Conservation (phyloP, 1,140 invertebrate species). For the Macrotrachela quadricornifera region DNA sequence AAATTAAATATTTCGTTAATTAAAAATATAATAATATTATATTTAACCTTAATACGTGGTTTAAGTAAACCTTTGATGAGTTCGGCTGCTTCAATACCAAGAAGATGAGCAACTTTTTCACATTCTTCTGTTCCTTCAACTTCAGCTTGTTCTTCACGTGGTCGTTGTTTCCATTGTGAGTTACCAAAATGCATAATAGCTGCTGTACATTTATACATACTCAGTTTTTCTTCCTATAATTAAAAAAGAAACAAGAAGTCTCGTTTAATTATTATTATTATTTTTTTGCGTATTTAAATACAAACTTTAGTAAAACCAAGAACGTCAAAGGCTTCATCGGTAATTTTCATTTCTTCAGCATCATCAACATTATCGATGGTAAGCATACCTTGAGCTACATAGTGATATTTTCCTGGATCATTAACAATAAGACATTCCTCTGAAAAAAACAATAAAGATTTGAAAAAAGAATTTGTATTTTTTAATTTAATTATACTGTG, state of each 20-base stretch:
- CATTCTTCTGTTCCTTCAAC: constrained; percentile 87
- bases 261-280: too few species aligned
- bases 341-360: constrained; percentile 68
- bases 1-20: not conserved
- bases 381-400: constrained; percentile 86
- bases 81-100: constrained; percentile 41
- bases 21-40: not conserved
- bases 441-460: constrained; percentile 28
- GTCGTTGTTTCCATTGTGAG: constrained; percentile 99
- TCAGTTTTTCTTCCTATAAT: constrained; percentile 63
- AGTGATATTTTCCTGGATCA: constrained; percentile 61
- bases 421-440: constrained; percentile 61
- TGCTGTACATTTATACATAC: constrained; percentile 89
- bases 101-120: constrained; percentile 68
- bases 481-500: too few species aligned
- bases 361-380: constrained; percentile 88
- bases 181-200: constrained; percentile 93
- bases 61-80: constrained; percentile 38
- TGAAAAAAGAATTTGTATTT: not conserved
- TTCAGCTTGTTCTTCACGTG: constrained; percentile 97
- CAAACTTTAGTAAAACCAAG: constrained; percentile 59
- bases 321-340: constrained; percentile 92
- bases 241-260: too few species aligned
- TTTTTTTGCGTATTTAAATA: not conserved
- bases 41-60: constrained; percentile 39